Evolutionary conservation across 2,888 invertebrate species (phyloP), one percentile per base, ranked within the genome.

Genomic region (Phoenoteleia sp.): DNA sequence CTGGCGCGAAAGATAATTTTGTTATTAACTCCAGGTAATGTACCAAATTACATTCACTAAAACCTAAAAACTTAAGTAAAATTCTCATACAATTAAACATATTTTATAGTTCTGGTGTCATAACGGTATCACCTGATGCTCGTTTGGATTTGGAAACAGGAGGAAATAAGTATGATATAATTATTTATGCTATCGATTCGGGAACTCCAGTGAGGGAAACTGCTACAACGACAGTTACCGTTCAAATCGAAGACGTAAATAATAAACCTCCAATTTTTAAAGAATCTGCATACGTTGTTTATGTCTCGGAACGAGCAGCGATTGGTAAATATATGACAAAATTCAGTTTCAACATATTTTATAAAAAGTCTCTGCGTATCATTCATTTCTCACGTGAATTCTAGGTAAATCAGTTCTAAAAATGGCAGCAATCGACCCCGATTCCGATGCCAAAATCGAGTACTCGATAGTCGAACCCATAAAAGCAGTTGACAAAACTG

Each of bases 241-340:
- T 97, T 2, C 96, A 95, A 47, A 95, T 97, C 2, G 94, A 96
- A 88, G 97, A 97, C 88, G 96, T 97, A 0, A 98, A 98, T 89
- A 97, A 98, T 90, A 98, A 98, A 90, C 95, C 97, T 15, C 98
- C 98, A 0, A 95, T 94, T 80, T 98, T 98, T 87, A 96, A 95
- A 67, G 94, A 95, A 56, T 93, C 94, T 4, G 96, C 96, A 85
- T 95, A 95, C 66, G 95, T 96, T 0, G 96, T 96, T 23, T 97
- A 97, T 87, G 95, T 97, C 4, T 96, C 97, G 0, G 97, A 97
- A 91, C 95, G 96, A 88, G 95, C 96, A 0, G 94, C 95, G 82
- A 94, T 95, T 15, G 96, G 95, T 84, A 88, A 80, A 82, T 81
- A 19, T 27, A 27, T 45, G 56, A 33, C 23, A 9, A 23, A 23